Base-by-base conservation (phyloP, 2,113 vertebrate genomes). In the Pica pica region DNA sequence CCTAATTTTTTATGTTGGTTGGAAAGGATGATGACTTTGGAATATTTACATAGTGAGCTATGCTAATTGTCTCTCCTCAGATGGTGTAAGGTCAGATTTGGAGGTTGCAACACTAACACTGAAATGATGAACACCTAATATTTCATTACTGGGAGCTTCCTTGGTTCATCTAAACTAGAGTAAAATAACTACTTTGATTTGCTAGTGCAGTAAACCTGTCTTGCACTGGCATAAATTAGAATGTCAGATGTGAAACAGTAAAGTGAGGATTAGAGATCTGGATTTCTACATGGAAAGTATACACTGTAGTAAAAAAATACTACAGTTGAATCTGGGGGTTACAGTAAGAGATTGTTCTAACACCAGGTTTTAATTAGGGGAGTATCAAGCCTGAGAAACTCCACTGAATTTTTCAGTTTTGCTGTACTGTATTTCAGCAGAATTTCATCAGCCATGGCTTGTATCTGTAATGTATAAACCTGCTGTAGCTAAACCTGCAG, bases 131-230 rank as follows among this genome's bases (percentile, higher is more conserved):
- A 75, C 11, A 30, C 13, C 42, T 26, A 44, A 52, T 83, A 76
- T 83, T 93, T 91, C 27, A 33, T 80, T 85, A 55, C 46, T 6
- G 7, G 33, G 50, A 82, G 7, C 26, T 89, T 94, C 37, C 16
- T 85, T 9, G 8, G 59, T 78, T 93, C 70, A 80, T 95, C 78
- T 85, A 74, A 89, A 77, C 61, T 27, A 21, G 42, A 33, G 7
- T 80, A 93, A 87, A 93, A 79, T 61, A 79, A 57, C 53, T 57
- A 11, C 74, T 78, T 87, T 77, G 68, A 90, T 94, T 93, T 93
- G 63, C 69, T 76, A 55, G 50, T 61, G 70, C 33, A 56, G 39
- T 63, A 93, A 82, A 69, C 46, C 49, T 79, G 46, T 41, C 89
- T 83, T 81, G 52, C 73, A 39, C 60, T 31, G 41, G 28, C 42